A percentile compares a stretch with the other conserved stretches of the same genome.
phyloP scores from a whole-genome alignment of 2,113 vertebrate species.

The Boleophthalmus pectinirostris region DNA sequence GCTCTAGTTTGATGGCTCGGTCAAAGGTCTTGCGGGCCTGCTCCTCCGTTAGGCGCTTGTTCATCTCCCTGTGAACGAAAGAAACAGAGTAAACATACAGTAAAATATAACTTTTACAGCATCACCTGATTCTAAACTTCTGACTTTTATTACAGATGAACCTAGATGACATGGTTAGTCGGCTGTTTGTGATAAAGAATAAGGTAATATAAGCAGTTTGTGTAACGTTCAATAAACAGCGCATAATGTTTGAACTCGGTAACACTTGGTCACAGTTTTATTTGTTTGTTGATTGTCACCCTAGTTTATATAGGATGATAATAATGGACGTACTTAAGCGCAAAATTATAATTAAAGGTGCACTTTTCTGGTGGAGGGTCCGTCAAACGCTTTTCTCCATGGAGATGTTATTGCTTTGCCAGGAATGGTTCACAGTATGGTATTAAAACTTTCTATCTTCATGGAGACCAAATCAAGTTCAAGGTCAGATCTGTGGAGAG shows the following conservation, averaged over 20 bases:
- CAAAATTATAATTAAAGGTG: too few species aligned
- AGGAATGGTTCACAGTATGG: too few species aligned
- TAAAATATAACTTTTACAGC: background rate
- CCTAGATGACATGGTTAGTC: background rate
- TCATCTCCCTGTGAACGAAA: slow-evolving; percentile 89
- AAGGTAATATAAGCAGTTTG: background rate
- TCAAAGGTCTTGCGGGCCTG: slow-evolving; percentile 94
- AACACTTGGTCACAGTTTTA: too few species aligned
- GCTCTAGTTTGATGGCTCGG: slow-evolving; percentile 92
- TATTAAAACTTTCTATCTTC: too few species aligned
- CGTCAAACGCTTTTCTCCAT: too few species aligned
- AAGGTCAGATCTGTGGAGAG: too few species aligned
- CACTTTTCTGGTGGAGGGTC: too few species aligned
- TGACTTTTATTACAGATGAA: background rate
- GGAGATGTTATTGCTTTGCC: too few species aligned
- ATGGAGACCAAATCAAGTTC: too few species aligned
- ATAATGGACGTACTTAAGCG: too few species aligned
- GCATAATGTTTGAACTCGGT: background rate
- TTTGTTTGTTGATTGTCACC: too few species aligned
- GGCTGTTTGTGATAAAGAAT: background rate
- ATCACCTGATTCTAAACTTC: background rate
- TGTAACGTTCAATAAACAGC: background rate
- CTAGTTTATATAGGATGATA: too few species aligned
- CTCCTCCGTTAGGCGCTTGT: slow-evolving; percentile 92
- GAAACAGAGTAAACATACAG: background rate